These are phyloP conservation scores for Saimiri boliviensis DNA, from an alignment of 2,113 vertebrate genomes.

Conservation along the genomic window DNA sequence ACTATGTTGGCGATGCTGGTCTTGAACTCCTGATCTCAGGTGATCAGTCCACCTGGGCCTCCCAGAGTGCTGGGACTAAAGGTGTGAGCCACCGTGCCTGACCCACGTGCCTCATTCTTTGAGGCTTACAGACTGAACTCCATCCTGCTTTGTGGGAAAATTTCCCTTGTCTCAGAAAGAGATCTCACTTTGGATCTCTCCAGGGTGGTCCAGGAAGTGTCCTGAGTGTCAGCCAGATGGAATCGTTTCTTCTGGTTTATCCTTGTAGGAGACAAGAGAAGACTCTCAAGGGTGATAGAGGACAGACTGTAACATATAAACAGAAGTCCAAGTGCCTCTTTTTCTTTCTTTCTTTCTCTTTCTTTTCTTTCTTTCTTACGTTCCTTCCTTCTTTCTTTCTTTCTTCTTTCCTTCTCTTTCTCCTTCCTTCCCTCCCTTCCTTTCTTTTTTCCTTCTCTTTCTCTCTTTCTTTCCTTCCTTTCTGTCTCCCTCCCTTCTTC, in stretches of 20 bases:
- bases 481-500: fast-evolving
- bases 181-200: background rate
- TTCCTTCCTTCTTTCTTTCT: fast-evolving
- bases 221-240: background rate
- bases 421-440: too few species aligned
- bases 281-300: fast-evolving
- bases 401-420: too few species aligned
- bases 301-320: fast-evolving
- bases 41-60: too few species aligned
- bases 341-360: too few species aligned
- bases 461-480: too few species aligned
- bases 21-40: too few species aligned
- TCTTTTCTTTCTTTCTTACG: too few species aligned
- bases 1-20: too few species aligned
- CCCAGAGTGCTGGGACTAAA: too few species aligned
- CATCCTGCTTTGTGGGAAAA: background rate
- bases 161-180: background rate
- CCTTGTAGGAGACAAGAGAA: background rate
- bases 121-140: background rate
- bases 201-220: background rate
- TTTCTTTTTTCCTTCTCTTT: too few species aligned
- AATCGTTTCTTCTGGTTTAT: background rate
- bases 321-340: background rate
- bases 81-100: too few species aligned
- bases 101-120: background rate